Base-by-base conservation (phyloP, 2,888 invertebrate species). In the Pasiphila rectangulata region DNA sequence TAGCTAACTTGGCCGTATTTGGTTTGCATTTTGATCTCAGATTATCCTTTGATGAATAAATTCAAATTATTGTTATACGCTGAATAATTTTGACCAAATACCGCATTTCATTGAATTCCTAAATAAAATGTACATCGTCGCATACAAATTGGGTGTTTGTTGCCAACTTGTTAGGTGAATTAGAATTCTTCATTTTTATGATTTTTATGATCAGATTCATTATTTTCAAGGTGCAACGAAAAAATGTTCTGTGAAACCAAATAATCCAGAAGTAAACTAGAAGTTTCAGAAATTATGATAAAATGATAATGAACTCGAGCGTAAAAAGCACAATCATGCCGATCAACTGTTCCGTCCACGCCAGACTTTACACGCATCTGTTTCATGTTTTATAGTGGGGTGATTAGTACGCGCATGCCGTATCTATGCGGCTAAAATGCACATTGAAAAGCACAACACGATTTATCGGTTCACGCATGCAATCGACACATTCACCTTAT, bases 401-500 rank as follows among this genome's bases (percentile, higher is more conserved):
- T 35, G 30, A 49, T 49, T 45, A 41, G 49, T 32, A 36, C 25
- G 20, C 16, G 44, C 49, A 36, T 32, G 45, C 13, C 35, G 34
- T 44, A 49, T 51, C 46, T 30, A 46, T 24, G 27, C 44, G 46
- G 48, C 54, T 46, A 40, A 20, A 46, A 46, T 54, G 48, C 51
- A 56, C 47, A 49, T 42, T 50, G 45, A 59, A 53, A 55, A 59
- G 57, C 59, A 69, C 62, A 66, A 71, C 66, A 57, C 63, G 56
- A 64, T 61, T 54, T 54, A 57, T 59, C 52, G 51, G 60, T 64
- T 63, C 62, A 65, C 60, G 64, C 66, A 57, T 67, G 61, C 68
- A 69, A 56, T 72, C 70, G 69, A 72, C 79, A 77, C 75, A 71
- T 79, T 84, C 81, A 84, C 84, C 83, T 82, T 81, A 79, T 81